A percentile compares a stretch with the other conserved stretches of the same genome.
Conservation (phyloP, 1,140 invertebrate species). For the Chlorops oryzae region DNA sequence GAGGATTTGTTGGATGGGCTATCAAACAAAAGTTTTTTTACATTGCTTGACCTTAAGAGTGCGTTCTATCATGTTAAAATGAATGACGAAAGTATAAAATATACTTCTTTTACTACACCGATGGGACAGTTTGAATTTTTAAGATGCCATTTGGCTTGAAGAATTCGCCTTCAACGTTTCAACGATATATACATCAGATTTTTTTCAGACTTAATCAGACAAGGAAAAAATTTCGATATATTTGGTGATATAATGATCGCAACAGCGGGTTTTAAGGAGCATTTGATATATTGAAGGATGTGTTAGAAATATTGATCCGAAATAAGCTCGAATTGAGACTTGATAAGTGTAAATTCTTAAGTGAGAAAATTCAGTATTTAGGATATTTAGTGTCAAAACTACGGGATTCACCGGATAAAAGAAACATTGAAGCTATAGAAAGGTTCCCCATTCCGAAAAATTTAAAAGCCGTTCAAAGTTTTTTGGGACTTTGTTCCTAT, state of each 20-base stretch:
- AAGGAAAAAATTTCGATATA: slow-evolving; percentile 15
- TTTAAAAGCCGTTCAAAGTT: slow-evolving; percentile 17
- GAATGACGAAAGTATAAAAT: slow-evolving; percentile 9
- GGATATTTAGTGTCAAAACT: slow-evolving; percentile 21
- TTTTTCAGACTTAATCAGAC: slow-evolving; percentile 17
- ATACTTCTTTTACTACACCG: slow-evolving; percentile 19
- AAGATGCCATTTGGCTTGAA: slow-evolving; percentile 31
- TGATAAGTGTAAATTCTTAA: slow-evolving; percentile 21
- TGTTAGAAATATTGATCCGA: slow-evolving; percentile 11
- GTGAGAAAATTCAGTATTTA: slow-evolving; percentile 18
- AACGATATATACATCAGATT: slow-evolving; percentile 22
- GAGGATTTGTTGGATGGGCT: slow-evolving; percentile 15
- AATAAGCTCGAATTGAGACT: slow-evolving; percentile 1
- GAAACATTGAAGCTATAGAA: slow-evolving; percentile 23
- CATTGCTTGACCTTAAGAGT: slow-evolving; percentile 11
- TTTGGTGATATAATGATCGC: slow-evolving; percentile 25
- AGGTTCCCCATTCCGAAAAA: slow-evolving; percentile 15
- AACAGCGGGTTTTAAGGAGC: slow-evolving; percentile 11
- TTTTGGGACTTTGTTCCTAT: too few species aligned
- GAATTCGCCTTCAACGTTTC: slow-evolving; percentile 20
- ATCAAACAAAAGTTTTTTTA: slow-evolving; percentile 11
- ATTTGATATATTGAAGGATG: slow-evolving; percentile 13
- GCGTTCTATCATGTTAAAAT: slow-evolving; percentile 19
- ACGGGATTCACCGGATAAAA: slow-evolving; percentile 26
- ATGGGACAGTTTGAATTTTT: slow-evolving; percentile 20